Percentiles rank a stretch among this genome's conserved stretches.
Evolutionary conservation across 2,113 vertebrate genomes (phyloP).

Genomic region (Scartelaos histophorus): DNA sequence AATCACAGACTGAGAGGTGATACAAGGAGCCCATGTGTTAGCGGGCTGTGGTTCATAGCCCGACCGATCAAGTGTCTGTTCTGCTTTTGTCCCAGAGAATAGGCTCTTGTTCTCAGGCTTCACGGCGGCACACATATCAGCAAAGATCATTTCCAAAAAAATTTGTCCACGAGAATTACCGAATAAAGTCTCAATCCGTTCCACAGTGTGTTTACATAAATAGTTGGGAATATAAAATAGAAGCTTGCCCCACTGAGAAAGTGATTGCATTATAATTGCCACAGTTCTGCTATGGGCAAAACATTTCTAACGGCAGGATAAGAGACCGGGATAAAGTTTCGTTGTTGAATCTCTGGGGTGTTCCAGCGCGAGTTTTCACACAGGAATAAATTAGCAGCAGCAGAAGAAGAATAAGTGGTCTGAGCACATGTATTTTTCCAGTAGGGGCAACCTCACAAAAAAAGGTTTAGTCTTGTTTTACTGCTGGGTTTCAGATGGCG

Average conservation of each 20-base stretch:
- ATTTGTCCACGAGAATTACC: slow-evolving; percentile 8
- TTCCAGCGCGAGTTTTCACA: slow-evolving; percentile 40
- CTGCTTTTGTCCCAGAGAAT: slow-evolving; percentile 52
- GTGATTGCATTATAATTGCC: slow-evolving; percentile 73
- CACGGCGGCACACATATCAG: slow-evolving; percentile 15
- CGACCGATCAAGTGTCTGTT: slow-evolving; percentile 64
- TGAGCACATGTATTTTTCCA: background rate
- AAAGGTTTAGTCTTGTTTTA: background rate
- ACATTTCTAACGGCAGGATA: slow-evolving; percentile 53
- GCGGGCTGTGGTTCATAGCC: slow-evolving; percentile 43
- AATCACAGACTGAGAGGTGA: slow-evolving; percentile 52
- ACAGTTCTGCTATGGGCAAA: slow-evolving; percentile 43
- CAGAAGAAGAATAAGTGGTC: slow-evolving; percentile 17
- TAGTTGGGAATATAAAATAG: background rate
- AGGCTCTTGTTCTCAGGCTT: slow-evolving; percentile 45
- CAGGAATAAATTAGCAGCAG: slow-evolving; percentile 36
- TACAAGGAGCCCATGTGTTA: slow-evolving; percentile 28
- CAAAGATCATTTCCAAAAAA: slow-evolving; percentile 7
- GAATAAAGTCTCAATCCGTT: background rate
- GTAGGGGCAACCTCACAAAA: background rate
- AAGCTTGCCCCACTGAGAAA: slow-evolving; percentile 18
- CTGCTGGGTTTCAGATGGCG: no score
- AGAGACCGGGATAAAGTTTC: slow-evolving; percentile 61
- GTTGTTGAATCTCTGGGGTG: slow-evolving; percentile 50
- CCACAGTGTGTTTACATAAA: background rate